phyloP scores from a whole-genome alignment of 1,140 invertebrate species.

The Cephus cinctus region DNA sequence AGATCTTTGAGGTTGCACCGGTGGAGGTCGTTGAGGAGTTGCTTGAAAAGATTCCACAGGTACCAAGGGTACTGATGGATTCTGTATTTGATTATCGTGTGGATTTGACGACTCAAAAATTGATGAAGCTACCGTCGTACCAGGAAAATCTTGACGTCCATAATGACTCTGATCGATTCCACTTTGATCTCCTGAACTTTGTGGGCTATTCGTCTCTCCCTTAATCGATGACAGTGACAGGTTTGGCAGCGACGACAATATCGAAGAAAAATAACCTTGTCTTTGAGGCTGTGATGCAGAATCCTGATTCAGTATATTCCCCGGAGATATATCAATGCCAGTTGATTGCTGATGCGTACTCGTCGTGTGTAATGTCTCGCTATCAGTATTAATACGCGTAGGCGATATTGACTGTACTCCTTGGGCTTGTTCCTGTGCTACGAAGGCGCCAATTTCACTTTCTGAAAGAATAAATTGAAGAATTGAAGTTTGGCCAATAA shows the following conservation, averaged over 20 bases:
- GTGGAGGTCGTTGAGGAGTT: conserved; percentile 12
- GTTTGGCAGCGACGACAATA: conserved; percentile 47
- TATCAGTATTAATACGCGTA: too few species aligned
- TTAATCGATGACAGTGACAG: conserved; percentile 39
- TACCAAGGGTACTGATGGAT: conserved; percentile 6
- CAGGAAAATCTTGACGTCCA: conserved; percentile 9
- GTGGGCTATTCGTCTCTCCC: conserved; percentile 11
- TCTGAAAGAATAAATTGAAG: conserved; percentile 26
- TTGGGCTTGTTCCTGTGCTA: conserved; percentile 30
- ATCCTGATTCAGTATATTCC: too few species aligned
- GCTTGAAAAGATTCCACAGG: background rate
- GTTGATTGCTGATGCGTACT: too few species aligned
- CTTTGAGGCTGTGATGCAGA: conserved; percentile 26
- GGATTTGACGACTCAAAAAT: conserved; percentile 17
- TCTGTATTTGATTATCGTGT: conserved; percentile 14
- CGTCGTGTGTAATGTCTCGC: too few species aligned
- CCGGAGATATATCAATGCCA: too few species aligned
- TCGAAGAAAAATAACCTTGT: conserved; percentile 45
- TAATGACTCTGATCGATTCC: conserved; percentile 17
- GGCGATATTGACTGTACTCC: too few species aligned
- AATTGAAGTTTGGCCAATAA: background rate
- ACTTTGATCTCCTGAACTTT: conserved; percentile 2
- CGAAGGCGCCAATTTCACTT: conserved; percentile 33
- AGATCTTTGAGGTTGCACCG: conserved; percentile 18
- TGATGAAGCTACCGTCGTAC: conserved; percentile 9